Conservation (phyloP, 2,113 vertebrate species). For the Silurus meridionalis region DNA sequence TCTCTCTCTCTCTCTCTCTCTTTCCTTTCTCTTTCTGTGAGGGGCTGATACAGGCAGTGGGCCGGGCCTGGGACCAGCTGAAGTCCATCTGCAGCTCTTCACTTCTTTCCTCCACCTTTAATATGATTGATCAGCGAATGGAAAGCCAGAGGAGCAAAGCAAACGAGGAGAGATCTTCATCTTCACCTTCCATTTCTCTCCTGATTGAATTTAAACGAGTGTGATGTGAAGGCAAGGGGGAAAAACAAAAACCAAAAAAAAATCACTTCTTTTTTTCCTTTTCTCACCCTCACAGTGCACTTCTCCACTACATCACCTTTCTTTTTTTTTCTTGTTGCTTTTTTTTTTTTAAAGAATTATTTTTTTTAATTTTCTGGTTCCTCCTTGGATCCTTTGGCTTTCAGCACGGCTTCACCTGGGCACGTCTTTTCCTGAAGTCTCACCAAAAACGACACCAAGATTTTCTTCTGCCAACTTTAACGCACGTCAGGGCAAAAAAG, state of each 20-base stretch:
- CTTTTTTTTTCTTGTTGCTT: slow-evolving; percentile 46
- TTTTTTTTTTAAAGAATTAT: background rate
- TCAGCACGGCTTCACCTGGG: slow-evolving; percentile 62
- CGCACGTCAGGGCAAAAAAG: slow-evolving; percentile 55
- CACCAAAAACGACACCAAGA: slow-evolving; percentile 62
- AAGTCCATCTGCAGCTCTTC: slow-evolving; percentile 53
- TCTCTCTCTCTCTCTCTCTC: too few relatives aligned
- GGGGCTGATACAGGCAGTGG: slow-evolving; percentile 43
- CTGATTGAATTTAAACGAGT: slow-evolving; percentile 55
- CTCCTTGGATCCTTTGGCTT: slow-evolving; percentile 59
- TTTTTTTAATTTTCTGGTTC: slow-evolving; percentile 37
- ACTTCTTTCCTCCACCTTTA: slow-evolving; percentile 49
- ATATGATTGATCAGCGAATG: slow-evolving; percentile 62
- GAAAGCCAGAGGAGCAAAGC: slow-evolving; percentile 52
- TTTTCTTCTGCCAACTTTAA: slow-evolving; percentile 61
- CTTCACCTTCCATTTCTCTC: slow-evolving; percentile 53
- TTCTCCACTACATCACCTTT: slow-evolving; percentile 61
- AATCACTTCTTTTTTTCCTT: slow-evolving; percentile 58
- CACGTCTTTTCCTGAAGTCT: slow-evolving; percentile 59
- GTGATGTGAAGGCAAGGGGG: slow-evolving; percentile 59
- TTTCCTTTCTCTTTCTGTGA: background rate
- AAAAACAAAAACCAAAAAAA: slow-evolving; percentile 38
- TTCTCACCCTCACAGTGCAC: slow-evolving; percentile 64
- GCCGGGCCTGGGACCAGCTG: slow-evolving; percentile 58
- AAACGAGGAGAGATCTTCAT: slow-evolving; percentile 41